These are phyloP conservation scores for Akabosia matsudoensis DNA, from an alignment of 1,140 invertebrate genomes.

Conservation along the genomic window DNA sequence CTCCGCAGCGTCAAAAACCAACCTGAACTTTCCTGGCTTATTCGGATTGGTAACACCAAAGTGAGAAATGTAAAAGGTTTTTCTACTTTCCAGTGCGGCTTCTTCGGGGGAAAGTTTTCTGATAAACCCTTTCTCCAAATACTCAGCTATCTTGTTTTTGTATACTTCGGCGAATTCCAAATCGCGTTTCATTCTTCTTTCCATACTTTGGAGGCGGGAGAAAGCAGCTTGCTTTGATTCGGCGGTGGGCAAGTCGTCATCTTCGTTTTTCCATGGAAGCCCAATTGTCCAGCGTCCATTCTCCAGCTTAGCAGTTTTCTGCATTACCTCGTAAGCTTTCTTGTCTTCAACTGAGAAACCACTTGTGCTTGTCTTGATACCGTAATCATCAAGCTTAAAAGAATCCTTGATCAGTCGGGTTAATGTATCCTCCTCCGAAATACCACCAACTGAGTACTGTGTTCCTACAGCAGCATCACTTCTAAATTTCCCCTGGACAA, in stretches of 20 bases:
- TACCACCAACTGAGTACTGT: neutral
- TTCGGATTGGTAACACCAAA: constrained; percentile 39
- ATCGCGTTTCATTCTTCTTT: neutral
- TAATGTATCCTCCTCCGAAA: neutral
- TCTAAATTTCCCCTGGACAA: neutral
- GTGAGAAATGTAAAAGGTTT: constrained; percentile 42
- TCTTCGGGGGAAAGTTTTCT: neutral
- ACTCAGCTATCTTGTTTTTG: constrained; percentile 25
- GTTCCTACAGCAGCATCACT: neutral
- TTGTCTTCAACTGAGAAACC: neutral
- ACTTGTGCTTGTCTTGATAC: neutral
- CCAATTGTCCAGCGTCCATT: neutral
- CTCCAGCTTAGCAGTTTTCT: neutral
- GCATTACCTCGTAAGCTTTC: neutral
- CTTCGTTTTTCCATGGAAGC: neutral
- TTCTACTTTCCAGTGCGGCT: neutral
- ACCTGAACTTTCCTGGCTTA: constrained; percentile 46
- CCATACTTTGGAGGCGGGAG: neutral
- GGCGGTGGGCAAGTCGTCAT: neutral
- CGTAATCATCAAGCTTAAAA: neutral
- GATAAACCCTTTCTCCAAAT: constrained; percentile 26
- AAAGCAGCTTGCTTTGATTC: neutral
- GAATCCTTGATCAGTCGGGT: neutral
- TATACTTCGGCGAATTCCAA: constrained; percentile 8
- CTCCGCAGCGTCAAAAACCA: constrained; percentile 49